phyloP scores from a whole-genome alignment of 2,797 vertebrate genomes.

The Pterois miles region DNA sequence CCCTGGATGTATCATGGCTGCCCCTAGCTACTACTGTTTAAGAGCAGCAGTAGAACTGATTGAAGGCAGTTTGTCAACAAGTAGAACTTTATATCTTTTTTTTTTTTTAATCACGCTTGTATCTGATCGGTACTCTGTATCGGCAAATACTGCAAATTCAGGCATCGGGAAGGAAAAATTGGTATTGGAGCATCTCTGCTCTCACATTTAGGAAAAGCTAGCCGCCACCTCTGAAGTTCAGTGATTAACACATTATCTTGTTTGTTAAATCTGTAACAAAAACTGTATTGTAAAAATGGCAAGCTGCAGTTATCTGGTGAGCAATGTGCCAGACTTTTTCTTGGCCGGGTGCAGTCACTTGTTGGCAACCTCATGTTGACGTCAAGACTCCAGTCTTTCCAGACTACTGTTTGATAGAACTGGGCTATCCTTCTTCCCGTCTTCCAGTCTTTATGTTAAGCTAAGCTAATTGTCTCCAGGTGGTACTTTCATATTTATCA shows the following conservation, averaged over 20 bases:
- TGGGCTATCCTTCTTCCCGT: neutral
- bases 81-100: too few relatives aligned
- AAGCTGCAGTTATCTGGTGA: neutral
- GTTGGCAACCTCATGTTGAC: neutral
- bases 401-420: too few relatives aligned
- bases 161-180: too few relatives aligned
- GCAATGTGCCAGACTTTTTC: neutral
- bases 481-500: neutral
- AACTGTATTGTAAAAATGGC: neutral
- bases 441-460: neutral
- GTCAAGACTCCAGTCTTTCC: neutral
- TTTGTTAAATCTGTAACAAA: neutral
- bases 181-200: too few relatives aligned
- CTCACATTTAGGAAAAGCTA: neutral
- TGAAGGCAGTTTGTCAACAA: too few relatives aligned
- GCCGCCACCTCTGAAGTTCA: neutral
- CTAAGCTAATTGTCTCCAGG: neutral
- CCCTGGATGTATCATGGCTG: too few relatives aligned
- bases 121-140: too few relatives aligned
- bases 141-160: too few relatives aligned
- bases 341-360: neutral
- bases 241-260: neutral
- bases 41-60: too few relatives aligned
- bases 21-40: too few relatives aligned
- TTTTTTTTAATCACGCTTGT: too few relatives aligned